Conservation (phyloP, 2,888 invertebrate species). For the Erebia palarica region DNA sequence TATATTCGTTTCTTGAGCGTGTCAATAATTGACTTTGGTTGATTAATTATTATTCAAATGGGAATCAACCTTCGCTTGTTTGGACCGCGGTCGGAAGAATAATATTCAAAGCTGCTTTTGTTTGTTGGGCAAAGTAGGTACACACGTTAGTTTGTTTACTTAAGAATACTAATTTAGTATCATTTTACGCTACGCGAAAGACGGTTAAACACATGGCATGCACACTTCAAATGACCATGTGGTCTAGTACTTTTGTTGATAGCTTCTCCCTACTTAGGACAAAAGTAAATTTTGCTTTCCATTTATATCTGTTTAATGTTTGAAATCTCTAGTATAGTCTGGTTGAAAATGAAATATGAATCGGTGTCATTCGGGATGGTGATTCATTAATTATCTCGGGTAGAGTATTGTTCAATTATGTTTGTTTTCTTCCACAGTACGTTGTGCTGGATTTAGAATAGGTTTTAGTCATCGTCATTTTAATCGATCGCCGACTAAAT, state of each 20-base stretch:
- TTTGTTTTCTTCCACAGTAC: conserved; percentile 1
- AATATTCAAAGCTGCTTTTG: too few relatives aligned
- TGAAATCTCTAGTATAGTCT: conserved; percentile 33
- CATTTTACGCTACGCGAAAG: too few relatives aligned
- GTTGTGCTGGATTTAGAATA: conserved; percentile 17
- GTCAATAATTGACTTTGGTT: too few relatives aligned
- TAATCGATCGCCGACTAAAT: too few relatives aligned
- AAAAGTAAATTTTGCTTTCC: conserved; percentile 10
- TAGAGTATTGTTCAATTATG: conserved; percentile 19
- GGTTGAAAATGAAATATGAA: conserved; percentile 41
- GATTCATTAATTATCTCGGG: conserved; percentile 35
- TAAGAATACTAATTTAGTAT: too few relatives aligned
- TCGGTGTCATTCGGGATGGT: conserved; percentile 28
- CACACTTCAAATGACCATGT: not conserved
- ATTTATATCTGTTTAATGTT: conserved; percentile 40
- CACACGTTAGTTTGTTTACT: too few relatives aligned
- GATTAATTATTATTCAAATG: too few relatives aligned
- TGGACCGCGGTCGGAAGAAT: too few relatives aligned
- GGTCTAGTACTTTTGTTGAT: not conserved
- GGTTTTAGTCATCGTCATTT: conserved; percentile 9
- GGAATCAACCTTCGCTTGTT: too few relatives aligned
- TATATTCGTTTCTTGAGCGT: too few relatives aligned
- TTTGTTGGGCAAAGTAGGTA: too few relatives aligned
- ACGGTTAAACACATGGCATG: not conserved
- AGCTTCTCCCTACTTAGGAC: not conserved